phyloP scores from a whole-genome alignment of 2,797 vertebrate genomes.

The Anguilla megastoma region DNA sequence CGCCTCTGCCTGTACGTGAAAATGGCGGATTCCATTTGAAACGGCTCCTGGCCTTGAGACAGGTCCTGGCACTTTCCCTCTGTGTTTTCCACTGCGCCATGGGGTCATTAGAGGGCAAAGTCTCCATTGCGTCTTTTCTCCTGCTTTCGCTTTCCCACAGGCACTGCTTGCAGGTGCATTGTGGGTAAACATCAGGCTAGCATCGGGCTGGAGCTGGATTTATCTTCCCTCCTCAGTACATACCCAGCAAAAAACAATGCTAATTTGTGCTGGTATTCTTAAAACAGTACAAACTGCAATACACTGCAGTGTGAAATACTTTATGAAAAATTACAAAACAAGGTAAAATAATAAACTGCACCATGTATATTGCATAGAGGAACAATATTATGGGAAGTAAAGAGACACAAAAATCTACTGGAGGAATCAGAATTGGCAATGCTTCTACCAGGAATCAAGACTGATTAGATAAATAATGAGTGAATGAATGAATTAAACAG shows the following conservation, averaged over 20 bases:
- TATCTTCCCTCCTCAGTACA: background rate
- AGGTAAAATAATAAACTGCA: background rate
- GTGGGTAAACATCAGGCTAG: conserved; percentile 31
- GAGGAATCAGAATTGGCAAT: background rate
- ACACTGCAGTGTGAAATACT: background rate
- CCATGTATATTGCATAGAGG: background rate
- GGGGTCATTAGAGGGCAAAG: background rate
- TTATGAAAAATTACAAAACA: background rate
- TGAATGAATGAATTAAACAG: background rate
- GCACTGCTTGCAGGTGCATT: conserved; percentile 37
- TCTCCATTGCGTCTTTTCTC: conserved; percentile 10
- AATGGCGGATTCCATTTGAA: background rate
- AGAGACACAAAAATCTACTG: background rate
- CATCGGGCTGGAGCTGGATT: background rate
- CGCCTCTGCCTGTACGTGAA: conserved; percentile 21
- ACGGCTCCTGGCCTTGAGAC: background rate
- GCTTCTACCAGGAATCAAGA: background rate
- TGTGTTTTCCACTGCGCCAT: background rate
- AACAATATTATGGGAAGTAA: background rate
- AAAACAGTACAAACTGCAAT: background rate
- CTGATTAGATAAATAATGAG: background rate
- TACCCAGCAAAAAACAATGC: background rate
- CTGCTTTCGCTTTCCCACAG: conserved; percentile 34
- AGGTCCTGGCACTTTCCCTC: background rate
- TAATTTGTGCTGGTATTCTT: background rate